A percentile compares a stretch with the other conserved stretches of the same genome.
Evolutionary conservation across 2,113 vertebrate genomes (phyloP).

Genomic region (Dryoscopus gambensis): DNA sequence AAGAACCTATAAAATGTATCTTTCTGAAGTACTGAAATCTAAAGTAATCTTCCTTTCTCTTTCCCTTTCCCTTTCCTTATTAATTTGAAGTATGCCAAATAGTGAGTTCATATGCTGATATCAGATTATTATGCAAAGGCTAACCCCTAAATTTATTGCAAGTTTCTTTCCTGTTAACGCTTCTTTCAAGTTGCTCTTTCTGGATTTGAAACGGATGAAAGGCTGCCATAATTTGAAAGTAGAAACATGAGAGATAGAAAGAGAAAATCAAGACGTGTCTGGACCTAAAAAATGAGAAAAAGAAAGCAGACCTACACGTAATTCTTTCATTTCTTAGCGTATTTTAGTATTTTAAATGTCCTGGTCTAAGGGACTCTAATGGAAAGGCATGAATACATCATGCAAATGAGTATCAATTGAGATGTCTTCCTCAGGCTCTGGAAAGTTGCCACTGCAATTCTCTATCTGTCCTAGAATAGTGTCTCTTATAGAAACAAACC

Average conservation of each 20-base stretch:
- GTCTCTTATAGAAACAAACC: background rate
- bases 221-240: background rate
- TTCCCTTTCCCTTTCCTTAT: background rate
- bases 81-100: background rate
- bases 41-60: too few species aligned
- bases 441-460: conserved; percentile 24
- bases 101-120: background rate
- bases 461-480: background rate
- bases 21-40: background rate
- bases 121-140: background rate
- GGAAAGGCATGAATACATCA: conserved; percentile 28
- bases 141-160: background rate
- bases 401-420: conserved; percentile 43
- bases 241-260: background rate
- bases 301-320: background rate
- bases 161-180: background rate
- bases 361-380: conserved; percentile 22
- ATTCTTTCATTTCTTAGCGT: conserved; percentile 8
- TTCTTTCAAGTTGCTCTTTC: background rate
- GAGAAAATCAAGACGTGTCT: background rate
- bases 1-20: background rate
- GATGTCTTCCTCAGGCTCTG: conserved; percentile 16
- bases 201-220: background rate
- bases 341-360: conserved; percentile 46
- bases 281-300: background rate